Evolutionary conservation across 2,888 invertebrate genomes (phyloP).

Genomic region (Resseliella maxima): DNA sequence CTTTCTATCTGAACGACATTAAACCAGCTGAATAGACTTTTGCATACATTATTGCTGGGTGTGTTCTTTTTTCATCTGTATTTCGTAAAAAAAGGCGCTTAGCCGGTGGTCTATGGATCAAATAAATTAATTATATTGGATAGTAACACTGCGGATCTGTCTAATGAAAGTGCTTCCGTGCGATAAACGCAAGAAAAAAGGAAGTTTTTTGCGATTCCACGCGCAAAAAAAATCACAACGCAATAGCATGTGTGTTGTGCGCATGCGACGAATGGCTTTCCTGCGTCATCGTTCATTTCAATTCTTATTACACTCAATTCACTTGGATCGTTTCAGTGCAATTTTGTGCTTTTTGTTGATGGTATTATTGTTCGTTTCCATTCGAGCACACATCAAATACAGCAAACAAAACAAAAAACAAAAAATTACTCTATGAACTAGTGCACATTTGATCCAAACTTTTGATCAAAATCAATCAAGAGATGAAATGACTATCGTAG

Average conservation of each 20-base stretch:
- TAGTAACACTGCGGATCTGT: not conserved
- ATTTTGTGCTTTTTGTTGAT: not conserved
- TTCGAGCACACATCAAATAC: not conserved
- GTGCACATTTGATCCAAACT: conserved; percentile 15
- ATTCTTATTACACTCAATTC: not conserved
- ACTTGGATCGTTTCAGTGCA: no score
- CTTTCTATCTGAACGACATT: no score
- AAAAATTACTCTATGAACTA: not conserved
- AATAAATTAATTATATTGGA: not conserved
- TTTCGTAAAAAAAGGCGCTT: not conserved
- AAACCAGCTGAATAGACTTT: not conserved
- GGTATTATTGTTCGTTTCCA: not conserved
- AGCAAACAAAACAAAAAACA: not conserved
- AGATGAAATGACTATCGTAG: not conserved
- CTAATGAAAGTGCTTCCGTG: not conserved
- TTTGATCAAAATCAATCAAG: conserved; percentile 42
- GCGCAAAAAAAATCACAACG: not conserved
- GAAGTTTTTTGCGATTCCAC: not conserved
- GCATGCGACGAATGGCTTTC: conserved; percentile 1
- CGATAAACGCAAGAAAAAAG: not conserved
- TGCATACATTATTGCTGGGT: conserved; percentile 7
- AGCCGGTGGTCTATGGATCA: conserved; percentile 28
- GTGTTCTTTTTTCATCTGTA: not conserved
- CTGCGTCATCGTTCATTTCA: conserved; percentile 31
- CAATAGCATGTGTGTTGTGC: not conserved